Evolutionary conservation across 2,888 invertebrate species (phyloP).

Genomic region (Pinctada fucata): DNA sequence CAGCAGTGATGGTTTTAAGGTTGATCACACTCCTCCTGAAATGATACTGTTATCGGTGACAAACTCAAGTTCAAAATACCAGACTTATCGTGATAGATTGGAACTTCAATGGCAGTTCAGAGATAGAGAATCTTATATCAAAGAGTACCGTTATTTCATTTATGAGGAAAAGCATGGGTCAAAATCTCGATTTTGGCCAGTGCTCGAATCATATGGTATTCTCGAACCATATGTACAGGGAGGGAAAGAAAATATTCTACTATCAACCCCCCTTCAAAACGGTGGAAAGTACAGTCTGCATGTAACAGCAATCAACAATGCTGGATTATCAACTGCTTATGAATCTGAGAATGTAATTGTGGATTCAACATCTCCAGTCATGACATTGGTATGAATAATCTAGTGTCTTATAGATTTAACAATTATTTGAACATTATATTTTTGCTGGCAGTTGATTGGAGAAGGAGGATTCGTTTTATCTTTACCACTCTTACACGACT

Average conservation of each 20-base stretch:
- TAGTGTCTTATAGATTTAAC: too few relatives aligned
- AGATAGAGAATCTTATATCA: conserved; percentile 55
- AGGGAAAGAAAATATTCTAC: conserved; percentile 15
- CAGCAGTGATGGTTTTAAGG: conserved; percentile 51
- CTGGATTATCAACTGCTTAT: conserved; percentile 50
- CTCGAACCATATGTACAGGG: conserved; percentile 7
- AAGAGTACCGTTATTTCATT: conserved; percentile 51
- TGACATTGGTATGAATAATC: conserved; percentile 47
- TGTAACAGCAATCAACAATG: conserved; percentile 58
- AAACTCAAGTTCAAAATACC: conserved; percentile 34
- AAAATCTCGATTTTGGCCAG: conserved; percentile 54
- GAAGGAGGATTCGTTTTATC: too few relatives aligned
- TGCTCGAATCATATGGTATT: conserved; percentile 14
- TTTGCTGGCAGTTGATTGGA: too few relatives aligned
- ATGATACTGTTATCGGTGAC: conserved; percentile 33
- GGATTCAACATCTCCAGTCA: conserved; percentile 55
- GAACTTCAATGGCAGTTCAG: conserved; percentile 52
- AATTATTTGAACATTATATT: too few relatives aligned
- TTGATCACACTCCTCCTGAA: conserved; percentile 61
- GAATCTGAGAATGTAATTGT: conserved; percentile 57
- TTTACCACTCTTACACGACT: too few relatives aligned
- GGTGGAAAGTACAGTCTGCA: conserved; percentile 50
- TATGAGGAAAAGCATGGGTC: conserved; percentile 46
- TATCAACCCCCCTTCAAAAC: conserved; percentile 28
- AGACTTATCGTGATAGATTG: conserved; percentile 40